Evolutionary conservation across 2,888 invertebrate species (phyloP).

Genomic region (Ommatoiulus sabulosus): DNA sequence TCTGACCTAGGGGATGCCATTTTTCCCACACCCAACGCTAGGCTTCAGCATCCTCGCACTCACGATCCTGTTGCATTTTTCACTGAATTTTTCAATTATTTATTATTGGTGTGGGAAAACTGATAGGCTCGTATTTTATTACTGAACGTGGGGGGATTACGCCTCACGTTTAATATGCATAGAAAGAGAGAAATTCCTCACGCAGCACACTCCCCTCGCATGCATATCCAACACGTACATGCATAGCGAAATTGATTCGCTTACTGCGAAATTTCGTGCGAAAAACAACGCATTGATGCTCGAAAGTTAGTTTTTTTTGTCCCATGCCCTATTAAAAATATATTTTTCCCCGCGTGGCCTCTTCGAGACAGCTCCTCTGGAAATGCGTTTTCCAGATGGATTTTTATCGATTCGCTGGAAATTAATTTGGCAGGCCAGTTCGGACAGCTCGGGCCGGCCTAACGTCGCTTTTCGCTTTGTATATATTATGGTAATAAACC

Average conservation of each 20-base stretch:
- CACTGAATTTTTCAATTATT: not conserved
- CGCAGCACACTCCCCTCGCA: conserved; percentile 2
- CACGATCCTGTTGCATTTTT: conserved; percentile 19
- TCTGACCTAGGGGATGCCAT: not conserved
- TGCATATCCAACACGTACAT: conserved; percentile 3
- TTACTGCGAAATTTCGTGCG: not conserved
- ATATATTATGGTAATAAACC: conserved; percentile 3
- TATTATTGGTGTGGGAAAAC: conserved; percentile 19
- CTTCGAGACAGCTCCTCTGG: no score
- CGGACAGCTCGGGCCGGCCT: not conserved
- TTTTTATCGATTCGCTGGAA: not conserved
- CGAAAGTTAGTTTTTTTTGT: not conserved
- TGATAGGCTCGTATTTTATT: conserved; percentile 12
- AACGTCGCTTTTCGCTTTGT: not conserved
- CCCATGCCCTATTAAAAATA: not conserved
- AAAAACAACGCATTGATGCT: not conserved
- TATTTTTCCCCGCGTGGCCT: not conserved
- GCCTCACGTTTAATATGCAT: conserved; percentile 2
- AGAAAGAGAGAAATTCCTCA: not conserved
- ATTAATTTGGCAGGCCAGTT: not conserved
- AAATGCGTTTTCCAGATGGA: not conserved
- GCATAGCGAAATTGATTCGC: not conserved
- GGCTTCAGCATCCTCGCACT: not conserved
- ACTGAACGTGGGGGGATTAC: not conserved
- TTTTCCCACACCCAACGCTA: not conserved